Evolutionary conservation across 2,797 vertebrate genomes (phyloP), one percentile per base, ranked within the genome.

Genomic region (Falco berigora): DNA sequence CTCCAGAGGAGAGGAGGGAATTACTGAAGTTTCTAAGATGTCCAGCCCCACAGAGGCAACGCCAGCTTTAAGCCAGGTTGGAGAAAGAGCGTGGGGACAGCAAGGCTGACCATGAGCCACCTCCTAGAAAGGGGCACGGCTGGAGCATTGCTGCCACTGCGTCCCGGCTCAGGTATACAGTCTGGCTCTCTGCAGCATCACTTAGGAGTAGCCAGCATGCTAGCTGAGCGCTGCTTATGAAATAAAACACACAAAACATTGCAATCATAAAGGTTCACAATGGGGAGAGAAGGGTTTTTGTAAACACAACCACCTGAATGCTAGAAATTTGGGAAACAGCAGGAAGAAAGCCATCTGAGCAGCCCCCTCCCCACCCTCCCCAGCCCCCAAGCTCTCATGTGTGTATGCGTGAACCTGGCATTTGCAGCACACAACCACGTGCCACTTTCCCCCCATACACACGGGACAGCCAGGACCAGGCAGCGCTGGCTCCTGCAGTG

Each of bases 381-480:
- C 40, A 44, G 46, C 20, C 59, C 36, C 15, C 34, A 17, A 11
- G n/a, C 61, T 36, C 30, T 34, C 10, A 2, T 8, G 28, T 4
- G 10, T 14, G 19, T 11, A 28, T 40, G 66, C 4, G 0, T 22
- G 61, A 59, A 12, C 23, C 12, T 3, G 0, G 53, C 9, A 3
- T 32, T 25, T 27, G 40, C 32, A 44, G 52, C 5, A 42, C 24
- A 23, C 38, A 24, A 10, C 13, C 25, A 2, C 2, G 3, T 34
- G 22, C 30, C 12, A 2, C 22, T n/a, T 44, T 22, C 27, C 2
- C 18, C 14, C 17, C 16, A 1, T 23, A 16, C 9, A 6, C 34
- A 12, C 0, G 15, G 66, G 49, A 58, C 36, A 42, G 40, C 23
- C 6, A 14, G 30, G 73, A 40, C 50, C 8, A 4, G 30, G 59